phyloP scores from a whole-genome alignment of 2,797 vertebrate species.

The Falco rusticolus region DNA sequence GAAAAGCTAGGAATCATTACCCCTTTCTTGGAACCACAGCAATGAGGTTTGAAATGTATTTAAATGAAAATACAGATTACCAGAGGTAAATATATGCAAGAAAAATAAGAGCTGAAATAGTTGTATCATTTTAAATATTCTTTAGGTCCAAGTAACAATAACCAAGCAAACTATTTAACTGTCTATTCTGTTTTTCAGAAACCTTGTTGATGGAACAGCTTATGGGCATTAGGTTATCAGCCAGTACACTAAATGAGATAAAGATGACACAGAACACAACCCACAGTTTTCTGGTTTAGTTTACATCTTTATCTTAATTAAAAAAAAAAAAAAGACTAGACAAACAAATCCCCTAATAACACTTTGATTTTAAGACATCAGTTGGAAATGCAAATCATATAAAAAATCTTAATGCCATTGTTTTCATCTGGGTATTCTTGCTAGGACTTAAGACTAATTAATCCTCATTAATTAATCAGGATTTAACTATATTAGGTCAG shows the following conservation, averaged over 20 bases:
- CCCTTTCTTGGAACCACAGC: neutral
- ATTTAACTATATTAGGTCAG: neutral
- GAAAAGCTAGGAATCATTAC: neutral
- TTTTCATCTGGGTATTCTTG: neutral
- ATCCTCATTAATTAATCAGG: neutral
- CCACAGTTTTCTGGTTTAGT: neutral
- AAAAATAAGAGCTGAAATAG: neutral
- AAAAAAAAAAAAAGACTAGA: neutral
- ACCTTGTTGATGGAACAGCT: neutral
- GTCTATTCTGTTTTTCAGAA: neutral
- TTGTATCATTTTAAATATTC: neutral
- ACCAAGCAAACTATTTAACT: neutral
- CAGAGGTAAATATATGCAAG: neutral
- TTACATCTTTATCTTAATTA: neutral
- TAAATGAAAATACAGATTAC: neutral
- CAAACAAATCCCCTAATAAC: neutral
- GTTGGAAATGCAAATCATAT: neutral
- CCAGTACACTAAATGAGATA: conserved; percentile 3
- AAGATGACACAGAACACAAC: neutral
- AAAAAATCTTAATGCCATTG: neutral
- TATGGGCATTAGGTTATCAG: conserved; percentile 10
- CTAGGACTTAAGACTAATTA: neutral
- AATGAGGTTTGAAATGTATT: neutral
- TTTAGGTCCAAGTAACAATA: neutral
- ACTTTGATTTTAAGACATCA: neutral